Percentiles rank a stretch among this genome's conserved stretches.
Evolutionary conservation across 2,888 invertebrate genomes (phyloP).

Genomic region (Tiliacea citrago): DNA sequence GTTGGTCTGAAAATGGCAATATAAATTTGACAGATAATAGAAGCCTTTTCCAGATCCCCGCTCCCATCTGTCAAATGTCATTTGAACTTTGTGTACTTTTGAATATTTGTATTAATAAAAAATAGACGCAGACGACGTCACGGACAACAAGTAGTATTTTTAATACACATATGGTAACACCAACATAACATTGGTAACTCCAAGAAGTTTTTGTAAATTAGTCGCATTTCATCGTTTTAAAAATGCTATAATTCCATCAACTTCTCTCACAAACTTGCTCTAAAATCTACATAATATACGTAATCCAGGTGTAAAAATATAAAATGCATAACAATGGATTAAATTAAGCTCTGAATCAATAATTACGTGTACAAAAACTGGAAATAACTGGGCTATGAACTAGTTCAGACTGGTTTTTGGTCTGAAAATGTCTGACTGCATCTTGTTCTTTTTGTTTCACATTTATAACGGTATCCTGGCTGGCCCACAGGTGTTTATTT

Average conservation of each 20-base stretch:
- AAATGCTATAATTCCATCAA: not conserved
- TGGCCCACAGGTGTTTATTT: constrained; percentile 20
- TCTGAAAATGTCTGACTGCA: constrained; percentile 39
- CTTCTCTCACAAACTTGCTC: not conserved
- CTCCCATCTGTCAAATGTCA: no score
- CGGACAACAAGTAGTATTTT: no score
- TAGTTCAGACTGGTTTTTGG: constrained; percentile 42
- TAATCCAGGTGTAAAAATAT: constrained; percentile 40
- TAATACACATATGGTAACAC: no score
- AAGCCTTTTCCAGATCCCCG: no score
- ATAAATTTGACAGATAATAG: no score
- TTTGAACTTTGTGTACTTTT: no score
- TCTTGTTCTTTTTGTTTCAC: constrained; percentile 19
- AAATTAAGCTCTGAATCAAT: constrained; percentile 21
- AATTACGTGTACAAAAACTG: constrained; percentile 32
- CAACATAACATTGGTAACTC: no score
- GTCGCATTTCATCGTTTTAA: constrained; percentile 10
- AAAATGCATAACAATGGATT: constrained; percentile 36
- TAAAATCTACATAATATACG: constrained; percentile 15
- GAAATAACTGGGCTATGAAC: constrained; percentile 43
- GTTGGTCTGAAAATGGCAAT: no score
- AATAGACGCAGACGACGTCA: no score
- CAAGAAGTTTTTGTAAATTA: not conserved
- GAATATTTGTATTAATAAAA: no score
- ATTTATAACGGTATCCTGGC: constrained; percentile 38